A percentile compares a stretch with the other conserved stretches of the same genome.
Evolutionary conservation across 2,888 invertebrate species (phyloP).

Genomic region (Cremastinae sp.): DNA sequence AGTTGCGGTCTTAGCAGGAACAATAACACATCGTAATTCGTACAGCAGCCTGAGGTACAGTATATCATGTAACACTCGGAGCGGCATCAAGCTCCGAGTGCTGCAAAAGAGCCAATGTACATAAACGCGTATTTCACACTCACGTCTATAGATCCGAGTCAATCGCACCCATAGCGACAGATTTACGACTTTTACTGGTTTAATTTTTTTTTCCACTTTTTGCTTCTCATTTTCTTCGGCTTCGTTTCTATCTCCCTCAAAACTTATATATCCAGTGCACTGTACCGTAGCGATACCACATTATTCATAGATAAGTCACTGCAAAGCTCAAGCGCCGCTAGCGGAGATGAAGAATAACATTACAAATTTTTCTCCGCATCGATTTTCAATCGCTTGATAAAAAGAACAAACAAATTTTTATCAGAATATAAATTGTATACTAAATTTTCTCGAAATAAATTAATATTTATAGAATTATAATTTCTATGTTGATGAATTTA

Average conservation of each 20-base stretch:
- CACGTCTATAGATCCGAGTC: constrained; percentile 12
- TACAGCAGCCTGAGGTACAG: constrained; percentile 5
- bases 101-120: constrained; percentile 25
- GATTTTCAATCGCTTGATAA: neutral
- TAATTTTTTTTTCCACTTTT: constrained; percentile 34
- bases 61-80: constrained; percentile 26
- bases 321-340: neutral
- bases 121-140: constrained; percentile 8
- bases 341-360: too few relatives aligned
- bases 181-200: constrained; percentile 57
- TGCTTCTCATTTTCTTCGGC: constrained; percentile 15
- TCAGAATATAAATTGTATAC: too few relatives aligned
- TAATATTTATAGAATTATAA: too few relatives aligned
- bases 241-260: constrained; percentile 30
- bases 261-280: constrained; percentile 1
- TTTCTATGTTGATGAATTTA: too few relatives aligned
- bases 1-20: constrained; percentile 25
- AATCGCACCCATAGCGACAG: constrained; percentile 46
- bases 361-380: neutral
- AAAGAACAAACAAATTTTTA: too few relatives aligned
- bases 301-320: constrained; percentile 44
- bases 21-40: constrained; percentile 26
- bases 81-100: constrained; percentile 36
- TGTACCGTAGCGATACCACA: constrained; percentile 20
- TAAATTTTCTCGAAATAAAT: too few relatives aligned